Evolutionary conservation across 2,888 invertebrate species (phyloP), one percentile per base, ranked within the genome.

Genomic region (Cylloceria caligata): DNA sequence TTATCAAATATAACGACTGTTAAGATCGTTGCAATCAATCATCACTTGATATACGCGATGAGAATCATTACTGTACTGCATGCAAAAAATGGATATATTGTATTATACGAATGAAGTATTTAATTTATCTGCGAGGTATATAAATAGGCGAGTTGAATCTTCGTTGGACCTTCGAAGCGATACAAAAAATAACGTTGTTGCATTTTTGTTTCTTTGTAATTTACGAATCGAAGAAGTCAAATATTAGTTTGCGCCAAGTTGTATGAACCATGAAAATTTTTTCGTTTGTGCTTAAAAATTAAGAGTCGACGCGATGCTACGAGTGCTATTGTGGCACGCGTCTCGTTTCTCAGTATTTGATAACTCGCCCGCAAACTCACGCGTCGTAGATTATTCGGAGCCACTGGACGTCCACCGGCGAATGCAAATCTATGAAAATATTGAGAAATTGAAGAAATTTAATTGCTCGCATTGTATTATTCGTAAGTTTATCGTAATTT

Each of bases 291-390:
- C 74, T 90, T 91, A 79, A 92, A 88, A 42, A 92, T 89, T 19
- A 92, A 86, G 2, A 93, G 87, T 49, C 92, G 89, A n/a, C 90
- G 87, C 0, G 92, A 92, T 4, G 92, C 92, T 21, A 93, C 89
- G 11, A 90, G 88, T 6, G 93, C 92, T 6, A 89, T 89, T 7
- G 90, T 90, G 0, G 93, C 92, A 47, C 90, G 89, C 42, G 89
- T 87, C 72, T 93, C 92, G 69, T 87, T 91, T 65, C 92, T 88
- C 62, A 92, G 82, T 83, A 92, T 91, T 85, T 93, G 92, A 83
- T 92, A 92, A 87, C 91, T 90, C 0, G 92, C 92, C 74, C 92
- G 88, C 69, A 92, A 84, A 85, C 91, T 92, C 2, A 90, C 89
- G 3, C 92, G 89, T 71, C 90, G 90, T 39, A 92, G 84, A 86